phyloP scores from a whole-genome alignment of 1,140 invertebrate species.

The Holotrichia oblita region DNA sequence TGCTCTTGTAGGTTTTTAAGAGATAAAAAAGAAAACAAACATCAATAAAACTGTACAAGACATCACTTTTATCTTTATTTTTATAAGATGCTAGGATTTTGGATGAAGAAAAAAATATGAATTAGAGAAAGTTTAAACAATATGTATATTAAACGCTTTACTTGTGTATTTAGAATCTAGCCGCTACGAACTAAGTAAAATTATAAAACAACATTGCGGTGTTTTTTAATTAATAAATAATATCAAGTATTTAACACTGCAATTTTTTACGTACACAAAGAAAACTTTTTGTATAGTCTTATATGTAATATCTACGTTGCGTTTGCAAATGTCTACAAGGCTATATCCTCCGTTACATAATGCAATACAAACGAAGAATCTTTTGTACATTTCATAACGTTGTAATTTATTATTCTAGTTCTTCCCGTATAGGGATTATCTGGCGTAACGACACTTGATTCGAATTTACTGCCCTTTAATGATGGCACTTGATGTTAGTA shows the following conservation, averaged over 20 bases:
- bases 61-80: no score
- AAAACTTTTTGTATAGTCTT: neutral
- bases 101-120: no score
- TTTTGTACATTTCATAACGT: neutral
- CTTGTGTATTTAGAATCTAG: no score
- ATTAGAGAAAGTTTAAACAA: no score
- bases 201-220: no score
- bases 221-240: neutral
- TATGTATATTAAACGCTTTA: no score
- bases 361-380: neutral
- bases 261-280: neutral
- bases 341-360: neutral
- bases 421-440: slow-evolving; percentile 6
- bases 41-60: no score
- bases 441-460: slow-evolving; percentile 27
- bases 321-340: neutral
- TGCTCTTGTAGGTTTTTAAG: no score
- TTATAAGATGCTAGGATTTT: no score
- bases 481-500: slow-evolving; percentile 29
- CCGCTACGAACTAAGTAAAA: no score
- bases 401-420: slow-evolving; percentile 9
- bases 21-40: no score
- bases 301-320: neutral
- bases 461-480: slow-evolving; percentile 32
- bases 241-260: neutral